A percentile compares a stretch with the other conserved stretches of the same genome.
Conservation (phyloP, 2,113 vertebrate species). For the Phaethornis superciliosus region DNA sequence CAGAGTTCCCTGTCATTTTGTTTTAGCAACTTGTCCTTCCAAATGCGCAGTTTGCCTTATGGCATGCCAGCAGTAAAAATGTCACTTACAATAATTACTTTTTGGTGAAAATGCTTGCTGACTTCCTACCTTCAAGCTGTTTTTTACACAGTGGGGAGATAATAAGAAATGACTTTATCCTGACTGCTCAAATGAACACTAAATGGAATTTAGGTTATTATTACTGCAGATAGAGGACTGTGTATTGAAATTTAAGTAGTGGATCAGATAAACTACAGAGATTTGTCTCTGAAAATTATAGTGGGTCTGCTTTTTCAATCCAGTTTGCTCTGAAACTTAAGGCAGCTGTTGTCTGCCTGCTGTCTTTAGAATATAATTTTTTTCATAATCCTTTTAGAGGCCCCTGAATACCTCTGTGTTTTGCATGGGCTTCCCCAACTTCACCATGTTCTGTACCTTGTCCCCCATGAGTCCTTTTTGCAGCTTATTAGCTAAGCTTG, state of each 20-base stretch:
- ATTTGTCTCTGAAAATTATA: constrained; percentile 73
- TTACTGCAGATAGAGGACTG: constrained; percentile 72
- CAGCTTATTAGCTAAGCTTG: not conserved
- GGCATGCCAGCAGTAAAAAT: constrained; percentile 90
- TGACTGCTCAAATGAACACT: constrained; percentile 98
- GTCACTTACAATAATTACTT: constrained; percentile 90
- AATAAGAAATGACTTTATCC: constrained; percentile 97
- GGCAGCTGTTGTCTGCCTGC: constrained; percentile 72
- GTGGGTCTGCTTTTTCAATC: constrained; percentile 53
- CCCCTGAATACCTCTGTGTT: constrained; percentile 40
- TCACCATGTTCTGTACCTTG: fast-evolving
- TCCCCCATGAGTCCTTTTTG: not conserved
- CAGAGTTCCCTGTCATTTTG: constrained; percentile 86
- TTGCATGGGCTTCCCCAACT: not conserved
- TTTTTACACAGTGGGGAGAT: constrained; percentile 96
- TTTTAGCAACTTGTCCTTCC: constrained; percentile 84
- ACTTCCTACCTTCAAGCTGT: constrained; percentile 89
- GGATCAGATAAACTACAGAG: constrained; percentile 70
- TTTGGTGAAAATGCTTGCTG: constrained; percentile 88
- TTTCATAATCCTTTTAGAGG: constrained; percentile 74
- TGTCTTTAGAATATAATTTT: constrained; percentile 69
- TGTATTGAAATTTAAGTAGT: constrained; percentile 75
- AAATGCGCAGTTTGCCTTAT: constrained; percentile 80
- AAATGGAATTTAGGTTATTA: constrained; percentile 87
- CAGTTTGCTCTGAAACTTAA: constrained; percentile 57